Base-by-base conservation (phyloP, 2,113 vertebrate species). In the Chascanopsetta lugubris region DNA sequence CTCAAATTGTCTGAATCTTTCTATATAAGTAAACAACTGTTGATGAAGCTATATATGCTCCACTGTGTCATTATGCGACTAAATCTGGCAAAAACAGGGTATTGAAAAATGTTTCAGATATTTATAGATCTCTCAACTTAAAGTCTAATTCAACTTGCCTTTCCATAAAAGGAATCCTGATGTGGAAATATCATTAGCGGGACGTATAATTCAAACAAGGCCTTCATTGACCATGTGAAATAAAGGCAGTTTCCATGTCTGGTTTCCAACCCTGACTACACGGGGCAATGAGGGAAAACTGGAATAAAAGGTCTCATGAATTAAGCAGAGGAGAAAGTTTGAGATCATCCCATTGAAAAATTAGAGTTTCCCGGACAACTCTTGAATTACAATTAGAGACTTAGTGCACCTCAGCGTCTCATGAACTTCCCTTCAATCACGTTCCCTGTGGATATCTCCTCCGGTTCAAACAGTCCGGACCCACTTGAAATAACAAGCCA, bases 401-500 rank as follows among this genome's bases (percentile, higher is more conserved):
- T 67, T 79, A 81, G 75, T 80, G 82, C 85, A 89, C 88, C 48
- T 21, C 48, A 26, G 8, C 25, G n/a, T 56, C 55, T 58, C 61
- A 57, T 12, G 27, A n/a, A n/a, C 45, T 27, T 61, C 79, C 60
- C 69, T 50, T 79, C 56, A 43, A 32, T 59, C 34, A 67, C 71
- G 29, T 22, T 43, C 22, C 87, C 80, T 88, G 78, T 53, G 60
- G 72, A 47, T 26, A 4, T 6, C 36, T 34, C 57, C 43, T 71
- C 32, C 20, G 77, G 54, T 67, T 75, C 86, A 74, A 85, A 90
- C 88, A 90, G 88, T 70, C 75, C 80, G 20, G n/a, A 85, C 83
- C 88, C 91, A 84, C 90, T 94, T 93, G 82, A 87, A 90, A 94
- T n/a, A 94, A 90, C 86, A 85, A 94, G 90, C 88, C 91, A 90